Conservation (phyloP, 1,140 invertebrate species). For the Camponotus floridanus region DNA sequence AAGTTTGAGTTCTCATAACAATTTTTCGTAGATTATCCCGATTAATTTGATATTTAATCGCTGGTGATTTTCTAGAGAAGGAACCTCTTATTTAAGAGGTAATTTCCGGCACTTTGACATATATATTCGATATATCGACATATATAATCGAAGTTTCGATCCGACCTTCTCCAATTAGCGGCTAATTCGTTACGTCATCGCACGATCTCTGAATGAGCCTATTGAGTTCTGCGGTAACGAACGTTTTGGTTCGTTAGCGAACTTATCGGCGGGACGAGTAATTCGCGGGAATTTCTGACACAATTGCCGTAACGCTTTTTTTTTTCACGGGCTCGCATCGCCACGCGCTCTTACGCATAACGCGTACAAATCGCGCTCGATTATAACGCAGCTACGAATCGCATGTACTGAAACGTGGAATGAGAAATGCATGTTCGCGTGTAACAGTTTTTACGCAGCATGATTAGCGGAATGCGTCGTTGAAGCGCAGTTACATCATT, state of each 20-base stretch:
- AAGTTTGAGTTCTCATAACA: background rate
- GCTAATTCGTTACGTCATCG: slow-evolving; percentile 34
- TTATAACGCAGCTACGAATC: slow-evolving; percentile 31
- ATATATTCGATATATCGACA: background rate
- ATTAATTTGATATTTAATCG: background rate
- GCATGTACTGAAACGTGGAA: slow-evolving; percentile 41
- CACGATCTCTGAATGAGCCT: slow-evolving; percentile 41
- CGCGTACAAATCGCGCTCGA: slow-evolving; percentile 37
- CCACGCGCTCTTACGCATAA: slow-evolving; percentile 39
- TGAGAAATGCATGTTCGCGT: slow-evolving; percentile 26
- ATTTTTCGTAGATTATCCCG: background rate
- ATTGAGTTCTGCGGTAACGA: slow-evolving; percentile 49
- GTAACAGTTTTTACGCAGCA: slow-evolving; percentile 58
- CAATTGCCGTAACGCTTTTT: slow-evolving; percentile 48
- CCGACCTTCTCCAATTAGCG: slow-evolving; percentile 47
- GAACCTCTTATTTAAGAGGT: background rate
- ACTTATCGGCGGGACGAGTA: slow-evolving; percentile 41
- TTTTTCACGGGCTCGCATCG: slow-evolving; percentile 30
- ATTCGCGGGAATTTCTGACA: slow-evolving; percentile 52
- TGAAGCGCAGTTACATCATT: slow-evolving; percentile 48
- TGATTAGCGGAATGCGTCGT: slow-evolving; percentile 46
- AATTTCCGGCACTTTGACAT: slow-evolving; percentile 35
- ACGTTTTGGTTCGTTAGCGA: slow-evolving; percentile 62
- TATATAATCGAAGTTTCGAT: slow-evolving; percentile 24
- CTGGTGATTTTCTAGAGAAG: background rate